Base-by-base conservation (phyloP, 2,888 invertebrate genomes). In the Microplitis deprimator region DNA sequence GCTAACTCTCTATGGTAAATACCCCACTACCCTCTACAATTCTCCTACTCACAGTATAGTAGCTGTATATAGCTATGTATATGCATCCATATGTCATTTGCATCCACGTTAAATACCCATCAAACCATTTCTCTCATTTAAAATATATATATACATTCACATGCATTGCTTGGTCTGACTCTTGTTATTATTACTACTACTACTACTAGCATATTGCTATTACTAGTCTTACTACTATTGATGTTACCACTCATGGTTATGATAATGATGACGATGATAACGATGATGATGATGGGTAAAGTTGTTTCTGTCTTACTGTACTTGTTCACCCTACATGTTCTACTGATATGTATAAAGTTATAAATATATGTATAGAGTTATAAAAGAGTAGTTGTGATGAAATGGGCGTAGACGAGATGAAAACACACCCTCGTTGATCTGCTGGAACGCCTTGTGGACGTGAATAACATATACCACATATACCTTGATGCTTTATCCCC, bases 371-470 rank as follows among this genome's bases (percentile, higher is more conserved):
- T 50, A 10, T 50, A 10, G 8, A 41, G 7, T 6, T 41, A 7
- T 41, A 29, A 41, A 7, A 17, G 29, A 13, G 38, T 59, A 38
- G 71, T 59, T 17, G 60, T 10, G 20, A 67, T 50, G 39, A 13
- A 64, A 75, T 64, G 75, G 82, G 82, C 80, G 83, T 71, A 40
- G 68, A 79, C 79, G 40, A 71, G 50, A 73, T 64, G n/a, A 16
- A 68, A 79, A 74, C 78, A 77, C 77, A 79, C 82, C 81, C 77
- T 61, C 77, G 71, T 75, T 77, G 73, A 76, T 16, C 62, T 64
- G 13, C 20, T 62, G 82, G 41, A 68, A 78, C 83, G 82, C 83
- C 82, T 79, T 78, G 13, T 50, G 50, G 50, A 50, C 50, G 50
- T 29, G 61, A 29, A 3, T n/a, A 60, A 64, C 29, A 29, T 41